Base-by-base conservation (phyloP, 1,140 invertebrate genomes). In the Ceratoteleas bidentatus region DNA sequence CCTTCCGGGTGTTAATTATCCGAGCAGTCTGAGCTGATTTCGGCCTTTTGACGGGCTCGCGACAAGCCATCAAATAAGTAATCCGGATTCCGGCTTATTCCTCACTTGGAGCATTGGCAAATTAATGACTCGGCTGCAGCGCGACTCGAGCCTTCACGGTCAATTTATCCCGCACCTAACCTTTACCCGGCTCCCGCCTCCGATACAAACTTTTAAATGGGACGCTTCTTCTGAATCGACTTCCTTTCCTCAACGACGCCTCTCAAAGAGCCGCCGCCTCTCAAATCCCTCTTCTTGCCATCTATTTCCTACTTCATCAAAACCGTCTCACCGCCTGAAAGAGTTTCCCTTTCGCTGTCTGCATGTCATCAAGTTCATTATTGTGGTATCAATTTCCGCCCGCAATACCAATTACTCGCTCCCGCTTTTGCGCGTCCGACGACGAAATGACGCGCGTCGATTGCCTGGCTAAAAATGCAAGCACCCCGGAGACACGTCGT, bases 201-300 rank as follows among this genome's bases (percentile, higher is more conserved):
- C 87, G 86, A 90, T 90, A 90, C 88, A 89, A 89, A 90, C 85
- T 90, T 90, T 90, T 89, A 88, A 90, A 88, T 88, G 89, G 88
- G 87, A 87, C 84, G 85, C 85, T 89, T 86, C 87, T 85, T 81
- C 83, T 87, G 85, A 87, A 89, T 88, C 84, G 86, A 86, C 87
- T 87, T 88, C 80, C 85, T 85, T 88, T 82, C 81, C 75, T 65
- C 68, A 50, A 84, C 75, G 83, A 82, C 62, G 81, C 78, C 68
- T 80, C 81, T 88, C 87, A 85, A 77, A 86, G 75, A 81, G 65
- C 8, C 53, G 47, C n/a, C 50, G 49, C 24, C 33, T 54, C 54
- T 80, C 65, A 32, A 72, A 32, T 61, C 32, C 49, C 49, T 54
- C 74, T 76, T 65, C 54, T 72, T 68, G 68, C 52, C 72, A 81